A percentile compares a stretch with the other conserved stretches of the same genome.
Evolutionary conservation across 1,140 invertebrate genomes (phyloP).

Genomic region (Pomacea maculata): DNA sequence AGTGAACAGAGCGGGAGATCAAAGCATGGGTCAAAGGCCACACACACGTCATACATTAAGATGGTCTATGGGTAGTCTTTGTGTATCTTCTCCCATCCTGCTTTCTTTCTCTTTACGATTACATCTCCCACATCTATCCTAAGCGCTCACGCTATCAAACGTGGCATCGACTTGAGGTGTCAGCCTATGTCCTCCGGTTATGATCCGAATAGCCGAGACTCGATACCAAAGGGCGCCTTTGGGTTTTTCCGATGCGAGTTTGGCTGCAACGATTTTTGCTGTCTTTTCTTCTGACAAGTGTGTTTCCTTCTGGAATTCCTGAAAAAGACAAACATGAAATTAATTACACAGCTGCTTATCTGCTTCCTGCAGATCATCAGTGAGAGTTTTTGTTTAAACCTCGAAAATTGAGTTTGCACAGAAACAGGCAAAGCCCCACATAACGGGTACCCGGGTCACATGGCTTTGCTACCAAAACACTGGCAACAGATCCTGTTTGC

Average conservation of each 20-base stretch:
- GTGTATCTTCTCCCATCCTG: too few relatives aligned
- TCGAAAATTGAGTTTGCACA: neutral
- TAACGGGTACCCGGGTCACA: too few relatives aligned
- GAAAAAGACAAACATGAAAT: neutral
- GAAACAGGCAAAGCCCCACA: neutral
- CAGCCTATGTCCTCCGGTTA: slow-evolving; percentile 68
- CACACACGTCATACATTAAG: too few relatives aligned
- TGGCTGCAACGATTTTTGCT: slow-evolving; percentile 71
- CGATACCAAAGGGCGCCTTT: slow-evolving; percentile 73
- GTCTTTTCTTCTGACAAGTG: slow-evolving; percentile 72
- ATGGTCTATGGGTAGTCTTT: too few relatives aligned
- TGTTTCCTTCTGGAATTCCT: slow-evolving; percentile 63
- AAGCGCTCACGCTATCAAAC: too few relatives aligned
- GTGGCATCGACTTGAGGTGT: slow-evolving; percentile 40
- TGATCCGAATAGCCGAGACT: slow-evolving; percentile 70
- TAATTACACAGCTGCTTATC: neutral
- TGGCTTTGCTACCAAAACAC: too few relatives aligned
- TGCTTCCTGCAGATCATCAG: neutral
- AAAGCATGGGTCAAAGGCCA: too few relatives aligned
- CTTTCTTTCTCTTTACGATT: too few relatives aligned
- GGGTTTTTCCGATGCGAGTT: slow-evolving; percentile 68
- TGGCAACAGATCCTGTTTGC: too few relatives aligned
- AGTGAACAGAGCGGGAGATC: too few relatives aligned
- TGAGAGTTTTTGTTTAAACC: too few relatives aligned
- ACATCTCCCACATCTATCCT: too few relatives aligned